phyloP scores from a whole-genome alignment of 2,888 invertebrate species.

The Cantharis rufa region DNA sequence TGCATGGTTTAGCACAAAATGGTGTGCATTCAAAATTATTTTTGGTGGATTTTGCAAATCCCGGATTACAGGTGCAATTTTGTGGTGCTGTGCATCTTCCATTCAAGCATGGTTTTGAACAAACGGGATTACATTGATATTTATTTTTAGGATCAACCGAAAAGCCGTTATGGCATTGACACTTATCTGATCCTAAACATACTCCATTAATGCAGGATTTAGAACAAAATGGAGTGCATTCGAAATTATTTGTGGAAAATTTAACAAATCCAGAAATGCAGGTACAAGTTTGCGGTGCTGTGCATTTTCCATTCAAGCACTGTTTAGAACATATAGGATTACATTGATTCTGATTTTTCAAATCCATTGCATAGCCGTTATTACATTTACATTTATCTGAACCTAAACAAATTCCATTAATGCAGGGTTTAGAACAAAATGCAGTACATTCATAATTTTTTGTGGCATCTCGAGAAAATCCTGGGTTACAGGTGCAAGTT shows the following conservation, averaged over 20 bases:
- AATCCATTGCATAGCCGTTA: slow-evolving; percentile 19
- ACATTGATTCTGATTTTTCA: too few relatives aligned
- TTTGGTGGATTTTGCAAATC: slow-evolving; percentile 44
- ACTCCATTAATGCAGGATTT: too few relatives aligned
- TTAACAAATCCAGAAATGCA: too few relatives aligned
- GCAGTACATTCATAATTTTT: slow-evolving; percentile 45
- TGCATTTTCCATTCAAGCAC: too few relatives aligned
- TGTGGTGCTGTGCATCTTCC: slow-evolving; percentile 12
- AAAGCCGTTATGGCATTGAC: too few relatives aligned
- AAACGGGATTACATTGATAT: slow-evolving; percentile 15
- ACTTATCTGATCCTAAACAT: too few relatives aligned
- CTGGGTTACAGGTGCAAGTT: slow-evolving; percentile 32
- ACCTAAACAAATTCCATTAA: slow-evolving; percentile 22
- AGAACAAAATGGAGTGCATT: too few relatives aligned
- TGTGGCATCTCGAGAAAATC: slow-evolving; percentile 22
- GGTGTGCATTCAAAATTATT: not conserved
- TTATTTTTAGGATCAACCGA: too few relatives aligned
- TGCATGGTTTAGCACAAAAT: slow-evolving; percentile 29
- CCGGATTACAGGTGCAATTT: slow-evolving; percentile 22
- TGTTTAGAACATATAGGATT: too few relatives aligned
- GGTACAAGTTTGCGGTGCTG: too few relatives aligned
- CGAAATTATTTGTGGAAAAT: too few relatives aligned
- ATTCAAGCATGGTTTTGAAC: slow-evolving; percentile 17
- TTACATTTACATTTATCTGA: slow-evolving; percentile 46
- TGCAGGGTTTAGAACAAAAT: slow-evolving; percentile 25